These are phyloP conservation scores for Periparus ater DNA, from an alignment of 2,797 vertebrate species.

Conservation along the genomic window DNA sequence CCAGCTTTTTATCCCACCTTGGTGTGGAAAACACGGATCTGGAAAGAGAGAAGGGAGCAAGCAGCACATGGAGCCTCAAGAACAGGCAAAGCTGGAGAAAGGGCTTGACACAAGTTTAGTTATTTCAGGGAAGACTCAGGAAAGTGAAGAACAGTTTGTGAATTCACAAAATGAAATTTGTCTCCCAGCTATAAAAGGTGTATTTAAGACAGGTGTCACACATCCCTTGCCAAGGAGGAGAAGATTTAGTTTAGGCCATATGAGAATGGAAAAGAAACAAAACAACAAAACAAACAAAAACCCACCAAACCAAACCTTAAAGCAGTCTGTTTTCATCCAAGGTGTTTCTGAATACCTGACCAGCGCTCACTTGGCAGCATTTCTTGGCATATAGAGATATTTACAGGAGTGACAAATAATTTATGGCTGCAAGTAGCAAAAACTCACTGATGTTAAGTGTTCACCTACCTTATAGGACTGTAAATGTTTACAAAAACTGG, in stretches of 20 bases:
- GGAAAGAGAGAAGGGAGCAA: not conserved
- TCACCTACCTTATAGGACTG: not conserved
- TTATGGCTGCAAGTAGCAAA: not conserved
- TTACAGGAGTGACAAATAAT: not conserved
- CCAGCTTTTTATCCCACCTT: not conserved
- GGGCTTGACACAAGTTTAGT: not conserved
- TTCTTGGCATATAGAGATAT: not conserved
- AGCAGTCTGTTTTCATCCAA: not conserved
- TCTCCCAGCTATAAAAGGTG: not conserved
- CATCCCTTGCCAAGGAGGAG: not conserved
- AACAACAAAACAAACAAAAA: accelerated
- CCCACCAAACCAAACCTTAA: not conserved
- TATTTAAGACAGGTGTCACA: not conserved
- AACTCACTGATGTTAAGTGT: not conserved
- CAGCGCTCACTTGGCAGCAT: not conserved
- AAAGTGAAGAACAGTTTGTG: not conserved
- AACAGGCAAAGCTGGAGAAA: not conserved
- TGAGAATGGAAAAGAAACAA: too few species aligned
- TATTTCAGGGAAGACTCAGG: not conserved
- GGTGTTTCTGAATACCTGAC: constrained; percentile 11
- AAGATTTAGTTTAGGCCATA: not conserved
- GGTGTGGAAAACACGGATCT: not conserved
- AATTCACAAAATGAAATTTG: not conserved
- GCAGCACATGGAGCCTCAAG: not conserved
- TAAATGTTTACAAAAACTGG: constrained; percentile 28